These are phyloP conservation scores for Leptopterna dolabrata DNA, from an alignment of 2,888 invertebrate species.

Conservation along the genomic window DNA sequence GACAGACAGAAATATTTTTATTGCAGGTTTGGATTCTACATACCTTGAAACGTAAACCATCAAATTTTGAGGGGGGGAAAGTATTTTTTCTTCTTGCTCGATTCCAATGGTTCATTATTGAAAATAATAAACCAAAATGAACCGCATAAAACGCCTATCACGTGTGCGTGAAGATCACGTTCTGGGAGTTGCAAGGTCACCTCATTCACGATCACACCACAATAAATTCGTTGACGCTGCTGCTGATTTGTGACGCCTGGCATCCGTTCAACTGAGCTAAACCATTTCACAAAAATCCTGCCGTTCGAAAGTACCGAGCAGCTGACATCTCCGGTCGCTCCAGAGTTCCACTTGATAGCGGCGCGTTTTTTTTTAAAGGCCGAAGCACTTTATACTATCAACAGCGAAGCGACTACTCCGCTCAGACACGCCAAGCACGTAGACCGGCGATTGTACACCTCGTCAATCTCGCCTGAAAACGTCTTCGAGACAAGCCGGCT, in stretches of 20 bases:
- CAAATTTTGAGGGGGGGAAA: too few relatives aligned
- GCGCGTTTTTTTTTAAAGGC: not conserved
- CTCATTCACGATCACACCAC: too few relatives aligned
- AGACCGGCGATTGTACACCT: not conserved
- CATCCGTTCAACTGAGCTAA: not conserved
- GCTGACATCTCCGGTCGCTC: not conserved
- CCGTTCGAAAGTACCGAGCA: not conserved
- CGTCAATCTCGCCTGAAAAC: not conserved
- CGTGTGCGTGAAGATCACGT: too few relatives aligned
- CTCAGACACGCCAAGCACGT: slow-evolving; percentile 3
- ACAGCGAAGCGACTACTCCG: not conserved
- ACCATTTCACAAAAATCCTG: not conserved
- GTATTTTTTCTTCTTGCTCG: too few relatives aligned
- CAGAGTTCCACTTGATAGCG: not conserved
- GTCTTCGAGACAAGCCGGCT: not conserved
- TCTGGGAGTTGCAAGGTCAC: too few relatives aligned
- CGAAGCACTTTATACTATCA: not conserved
- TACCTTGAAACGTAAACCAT: too few relatives aligned
- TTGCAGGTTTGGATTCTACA: too few relatives aligned
- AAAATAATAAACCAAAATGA: too few relatives aligned
- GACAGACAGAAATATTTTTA: too few relatives aligned
- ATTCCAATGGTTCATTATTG: too few relatives aligned
- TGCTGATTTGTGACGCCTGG: not conserved
- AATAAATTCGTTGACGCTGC: too few relatives aligned
- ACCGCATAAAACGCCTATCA: too few relatives aligned